These are phyloP conservation scores for Drosophila dives DNA, from an alignment of 2,888 invertebrate species.

Conservation along the genomic window DNA sequence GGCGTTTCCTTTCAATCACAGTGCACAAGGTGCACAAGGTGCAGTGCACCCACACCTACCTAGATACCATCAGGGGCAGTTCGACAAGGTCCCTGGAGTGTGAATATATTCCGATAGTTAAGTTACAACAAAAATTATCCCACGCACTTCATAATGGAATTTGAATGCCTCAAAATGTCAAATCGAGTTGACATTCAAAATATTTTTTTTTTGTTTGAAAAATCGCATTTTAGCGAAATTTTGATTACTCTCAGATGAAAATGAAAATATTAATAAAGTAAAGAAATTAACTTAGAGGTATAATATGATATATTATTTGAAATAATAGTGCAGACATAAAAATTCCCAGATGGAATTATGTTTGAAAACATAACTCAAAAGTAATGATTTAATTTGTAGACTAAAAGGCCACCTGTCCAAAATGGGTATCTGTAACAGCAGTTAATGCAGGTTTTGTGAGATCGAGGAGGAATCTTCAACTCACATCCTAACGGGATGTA, in stretches of 20 bases:
- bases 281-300: neutral
- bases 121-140: constrained; percentile 36
- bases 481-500: no score
- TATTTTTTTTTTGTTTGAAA: neutral
- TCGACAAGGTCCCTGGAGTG: constrained; percentile 22
- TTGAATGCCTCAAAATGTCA: constrained; percentile 22
- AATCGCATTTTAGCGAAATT: neutral
- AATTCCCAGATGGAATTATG: neutral
- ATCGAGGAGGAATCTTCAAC: no score
- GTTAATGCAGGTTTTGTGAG: no score
- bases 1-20: constrained; percentile 68
- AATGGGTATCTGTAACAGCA: no score
- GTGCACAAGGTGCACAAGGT: constrained; percentile 31
- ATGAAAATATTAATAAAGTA: neutral
- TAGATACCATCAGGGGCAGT: constrained; percentile 41
- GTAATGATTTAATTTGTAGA: neutral
- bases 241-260: neutral
- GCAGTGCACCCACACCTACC: constrained; percentile 27
- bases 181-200: constrained; percentile 7
- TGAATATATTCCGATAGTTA: constrained; percentile 28
- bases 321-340: neutral
- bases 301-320: neutral
- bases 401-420: no score
- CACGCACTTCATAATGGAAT: constrained; percentile 42
- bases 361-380: neutral